Base-by-base conservation (phyloP, 2,797 vertebrate species). In the Danio choprae region DNA sequence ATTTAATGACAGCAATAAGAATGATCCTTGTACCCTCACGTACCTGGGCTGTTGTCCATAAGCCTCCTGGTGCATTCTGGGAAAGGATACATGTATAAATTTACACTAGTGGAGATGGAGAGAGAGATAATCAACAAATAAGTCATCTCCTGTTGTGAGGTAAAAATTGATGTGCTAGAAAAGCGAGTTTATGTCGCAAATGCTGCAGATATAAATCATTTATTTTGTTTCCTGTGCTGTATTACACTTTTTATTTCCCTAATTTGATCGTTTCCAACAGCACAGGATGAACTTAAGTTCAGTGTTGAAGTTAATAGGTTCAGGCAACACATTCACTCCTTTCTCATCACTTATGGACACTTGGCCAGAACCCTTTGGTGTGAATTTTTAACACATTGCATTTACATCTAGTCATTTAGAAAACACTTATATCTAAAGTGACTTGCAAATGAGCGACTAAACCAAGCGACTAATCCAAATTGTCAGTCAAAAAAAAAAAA, bases 1-100 rank as follows among this genome's bases (percentile, higher is more conserved):
- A 55, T 80, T 38, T 73, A 80, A 84, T 80, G 77, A 73, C 4
- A 7, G 41, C 74, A 78, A 85, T 85, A 63, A 81, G 60, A 78
- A 40, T 4, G 62, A 74, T 76, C 69, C 65, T 67, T 71, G 46
- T 65, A 48, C 64, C 18, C 77, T 72, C 77, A 79, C 60, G 67
- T 41, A 80, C 71, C 8, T 53, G 50, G 69, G 59, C 77, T 80
- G 59, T 63, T 73, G 77, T 73, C 69, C 69, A 58, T 56, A 64
- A 80, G 69, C 59, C 77, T 80, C 59, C 62, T 53, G 55, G 55
- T 77, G 62, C 63, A 74, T 73, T 80, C 69, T 62, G 53, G 55
- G 22, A 82, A 80, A 80, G 56, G 48, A 79, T 43, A 70, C 55
- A 70, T 62, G 58, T 70, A 70, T 79, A 71, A n/a, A 59, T 71